phyloP scores from a whole-genome alignment of 92 coral and sea anemone genomes.

The Epizoanthus scotinus region DNA sequence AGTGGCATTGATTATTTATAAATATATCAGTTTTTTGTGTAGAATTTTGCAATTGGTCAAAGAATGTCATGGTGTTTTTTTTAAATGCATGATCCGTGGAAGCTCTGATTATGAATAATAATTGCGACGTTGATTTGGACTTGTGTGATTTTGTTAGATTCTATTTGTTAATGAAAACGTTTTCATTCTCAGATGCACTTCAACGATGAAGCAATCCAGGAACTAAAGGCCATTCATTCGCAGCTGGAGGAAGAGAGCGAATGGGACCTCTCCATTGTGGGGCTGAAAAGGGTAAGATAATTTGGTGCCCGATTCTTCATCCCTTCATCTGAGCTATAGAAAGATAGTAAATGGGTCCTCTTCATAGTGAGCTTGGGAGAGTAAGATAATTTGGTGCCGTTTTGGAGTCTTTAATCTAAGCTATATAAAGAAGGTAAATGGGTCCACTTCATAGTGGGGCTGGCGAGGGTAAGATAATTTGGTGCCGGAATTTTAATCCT shows the following conservation, averaged over 20 bases:
- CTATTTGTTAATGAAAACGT: background rate
- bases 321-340: background rate
- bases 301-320: background rate
- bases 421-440: conserved; percentile 59
- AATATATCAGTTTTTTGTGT: too few species aligned
- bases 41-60: too few species aligned
- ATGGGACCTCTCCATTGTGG: conserved; percentile 87
- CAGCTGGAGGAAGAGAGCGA: conserved; percentile 78
- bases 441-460: conserved; percentile 81
- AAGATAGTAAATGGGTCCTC: conserved; percentile 60
- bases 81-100: too few species aligned
- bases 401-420: too few species aligned
- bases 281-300: conserved; percentile 80
- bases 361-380: conserved; percentile 7
- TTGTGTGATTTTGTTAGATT: too few species aligned
- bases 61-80: too few species aligned
- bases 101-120: too few species aligned
- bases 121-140: too few species aligned
- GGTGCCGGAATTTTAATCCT: background rate
- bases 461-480: conserved; percentile 72
- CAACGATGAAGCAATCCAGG: conserved; percentile 85
- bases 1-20: too few species aligned
- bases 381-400: conserved; percentile 33
- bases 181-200: conserved; percentile 74
- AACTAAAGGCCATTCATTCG: conserved; percentile 73